Evolutionary conservation across 2,797 vertebrate genomes (phyloP), one percentile per base, ranked within the genome.

Genomic region (Sebastes taczanowskii): DNA sequence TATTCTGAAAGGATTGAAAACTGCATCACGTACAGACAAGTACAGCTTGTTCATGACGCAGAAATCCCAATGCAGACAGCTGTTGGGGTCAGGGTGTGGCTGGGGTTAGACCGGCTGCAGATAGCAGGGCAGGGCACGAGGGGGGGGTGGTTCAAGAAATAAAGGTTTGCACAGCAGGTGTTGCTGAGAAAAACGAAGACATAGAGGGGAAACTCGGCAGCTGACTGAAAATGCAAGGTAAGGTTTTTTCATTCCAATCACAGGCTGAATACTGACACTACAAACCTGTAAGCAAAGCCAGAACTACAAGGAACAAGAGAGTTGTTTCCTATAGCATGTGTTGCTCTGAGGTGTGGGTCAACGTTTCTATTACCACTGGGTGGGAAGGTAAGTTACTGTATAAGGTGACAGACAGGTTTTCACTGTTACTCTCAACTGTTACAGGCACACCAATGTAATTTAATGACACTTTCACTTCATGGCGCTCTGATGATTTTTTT

Each of bases 41-140:
- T 11, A 46, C 23, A 46, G 79, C 23, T 16, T 66, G 74, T 83
- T 86, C 62, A 68, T 82, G 78, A 77, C 23, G 38, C 78, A 77
- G 71, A 71, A 62, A 77, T 81, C 52, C 55, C 65, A 34, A 60
- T 63, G 4, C 66, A 82, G 82, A 77, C 88, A 91, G 84, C 83
- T 89, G 89, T 30, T 82, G 77, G 78, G 77, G 74, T 80, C 49
- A 30, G 88, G 79, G 81, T 81, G 88, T 56, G 81, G 86, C 70
- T 32, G 66, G 32, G 58, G 16, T 16, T 11, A 23, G 77, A 70
- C 25, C 67, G 77, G 11, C 10, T 80, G 46, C 53, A 66, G 70
- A 84, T 66, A 59, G 60, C 61, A 68, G 56, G 27, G 64, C 23
- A 80, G 77, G 70, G 34, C 34, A 11, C 10, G 25, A 25, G 25